Conservation (phyloP, 2,888 invertebrate genomes). For the Rhamnusium bicolor region DNA sequence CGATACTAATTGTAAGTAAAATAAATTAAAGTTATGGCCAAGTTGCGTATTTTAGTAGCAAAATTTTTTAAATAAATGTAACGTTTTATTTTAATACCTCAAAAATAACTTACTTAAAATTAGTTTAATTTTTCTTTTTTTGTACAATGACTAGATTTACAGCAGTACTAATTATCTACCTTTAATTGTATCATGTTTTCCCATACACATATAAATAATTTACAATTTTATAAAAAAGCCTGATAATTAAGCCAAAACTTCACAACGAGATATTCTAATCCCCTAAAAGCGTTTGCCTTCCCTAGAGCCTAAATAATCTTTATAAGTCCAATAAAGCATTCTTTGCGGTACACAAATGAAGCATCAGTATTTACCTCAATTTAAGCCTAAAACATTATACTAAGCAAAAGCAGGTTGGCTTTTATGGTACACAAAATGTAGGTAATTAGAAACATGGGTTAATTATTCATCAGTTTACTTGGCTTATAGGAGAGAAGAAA, state of each 20-base stretch:
- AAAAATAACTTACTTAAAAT: too few relatives aligned
- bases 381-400: slow-evolving; percentile 8
- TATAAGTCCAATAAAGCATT: slow-evolving; percentile 13
- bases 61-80: too few relatives aligned
- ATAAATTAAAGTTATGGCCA: too few relatives aligned
- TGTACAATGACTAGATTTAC: too few relatives aligned
- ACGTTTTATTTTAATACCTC: too few relatives aligned
- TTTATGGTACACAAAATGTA: slow-evolving; percentile 10
- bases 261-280: slow-evolving; percentile 37
- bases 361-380: slow-evolving; percentile 18
- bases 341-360: slow-evolving; percentile 18
- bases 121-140: too few relatives aligned
- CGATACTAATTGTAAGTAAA: too few relatives aligned
- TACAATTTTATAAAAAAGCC: background rate
- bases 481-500: background rate
- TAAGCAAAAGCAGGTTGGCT: slow-evolving; percentile 11
- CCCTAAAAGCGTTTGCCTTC: slow-evolving; percentile 39
- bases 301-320: slow-evolving; percentile 20
- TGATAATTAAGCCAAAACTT: slow-evolving; percentile 6
- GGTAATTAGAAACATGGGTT: slow-evolving; percentile 14
- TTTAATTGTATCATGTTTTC: background rate
- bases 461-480: slow-evolving; percentile 20
- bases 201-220: background rate
- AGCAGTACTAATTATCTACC: background rate
- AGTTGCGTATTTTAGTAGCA: too few relatives aligned